Percentiles rank a stretch among this genome's conserved stretches.
Conservation (phyloP, 2,888 invertebrate species). For the Tetramorium bicarinatum region DNA sequence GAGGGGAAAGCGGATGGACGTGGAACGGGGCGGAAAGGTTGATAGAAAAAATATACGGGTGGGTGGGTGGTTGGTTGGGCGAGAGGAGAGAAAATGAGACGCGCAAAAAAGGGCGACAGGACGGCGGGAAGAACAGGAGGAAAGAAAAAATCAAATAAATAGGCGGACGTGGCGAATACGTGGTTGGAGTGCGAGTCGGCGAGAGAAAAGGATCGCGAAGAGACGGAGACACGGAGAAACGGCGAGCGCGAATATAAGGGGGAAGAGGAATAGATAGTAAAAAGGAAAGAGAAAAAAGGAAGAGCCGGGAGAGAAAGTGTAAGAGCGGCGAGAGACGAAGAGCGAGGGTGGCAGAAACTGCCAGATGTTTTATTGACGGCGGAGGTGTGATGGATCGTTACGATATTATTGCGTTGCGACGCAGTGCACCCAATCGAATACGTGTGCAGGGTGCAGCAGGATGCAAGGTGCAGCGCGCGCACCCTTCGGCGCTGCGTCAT, state of each 20-base stretch:
- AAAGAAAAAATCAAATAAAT: constrained; percentile 45
- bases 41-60: constrained; percentile 43
- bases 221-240: constrained; percentile 25
- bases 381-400: constrained; percentile 78
- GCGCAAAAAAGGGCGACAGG: constrained; percentile 37
- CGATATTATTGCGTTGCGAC: constrained; percentile 77
- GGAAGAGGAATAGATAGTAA: constrained; percentile 29
- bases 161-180: constrained; percentile 42
- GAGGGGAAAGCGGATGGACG: constrained; percentile 17
- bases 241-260: constrained; percentile 19
- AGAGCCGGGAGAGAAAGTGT: constrained; percentile 28
- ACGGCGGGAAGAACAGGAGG: constrained; percentile 39
- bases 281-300: constrained; percentile 11
- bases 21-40: constrained; percentile 25
- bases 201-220: constrained; percentile 25
- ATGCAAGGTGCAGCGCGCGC: constrained; percentile 66
- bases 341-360: constrained; percentile 63
- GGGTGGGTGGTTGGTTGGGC: constrained; percentile 47
- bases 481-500: constrained; percentile 73
- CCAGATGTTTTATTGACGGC: constrained; percentile 81
- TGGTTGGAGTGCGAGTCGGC: constrained; percentile 16
- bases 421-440: constrained; percentile 76
- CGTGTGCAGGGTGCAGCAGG: constrained; percentile 72
- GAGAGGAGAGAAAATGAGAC: constrained; percentile 54
- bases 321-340: constrained; percentile 31